Percentiles rank a stretch among this genome's conserved stretches.
Conservation (phyloP, 2,888 invertebrate genomes). For the Caenorhabditis doughertyi region DNA sequence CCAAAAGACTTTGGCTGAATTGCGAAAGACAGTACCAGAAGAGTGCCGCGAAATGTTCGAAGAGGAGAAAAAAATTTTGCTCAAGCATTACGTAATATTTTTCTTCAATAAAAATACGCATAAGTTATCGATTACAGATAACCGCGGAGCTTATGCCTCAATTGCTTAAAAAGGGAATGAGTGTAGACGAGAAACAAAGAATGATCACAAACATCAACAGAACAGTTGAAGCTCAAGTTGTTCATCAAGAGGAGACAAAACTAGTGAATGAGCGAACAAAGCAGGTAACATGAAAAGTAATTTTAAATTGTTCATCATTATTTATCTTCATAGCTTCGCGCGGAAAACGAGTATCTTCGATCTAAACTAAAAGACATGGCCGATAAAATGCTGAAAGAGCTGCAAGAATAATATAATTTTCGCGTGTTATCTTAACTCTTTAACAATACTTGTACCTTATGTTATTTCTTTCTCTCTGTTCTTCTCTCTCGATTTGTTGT, state of each 20-base stretch:
- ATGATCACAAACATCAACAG: conserved; percentile 19
- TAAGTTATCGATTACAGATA: conserved; percentile 13
- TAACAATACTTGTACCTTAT: neutral
- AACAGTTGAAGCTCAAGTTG: conserved; percentile 29
- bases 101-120: neutral
- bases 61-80: conserved; percentile 20
- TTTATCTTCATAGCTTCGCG: neutral
- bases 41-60: conserved; percentile 35
- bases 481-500: neutral
- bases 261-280: neutral
- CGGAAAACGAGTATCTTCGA: neutral
- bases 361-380: neutral
- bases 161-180: conserved; percentile 10
- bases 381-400: neutral
- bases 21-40: conserved; percentile 39
- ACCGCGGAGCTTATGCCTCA: conserved; percentile 24
- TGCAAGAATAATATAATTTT: neutral
- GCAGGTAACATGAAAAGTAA: neutral
- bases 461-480: neutral
- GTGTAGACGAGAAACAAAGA: neutral
- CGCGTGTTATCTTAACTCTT: neutral
- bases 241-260: conserved; percentile 11
- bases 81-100: conserved; percentile 44
- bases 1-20: conserved; percentile 40
- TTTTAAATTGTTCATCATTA: too few relatives aligned